Conservation (phyloP, 2,888 invertebrate species). For the Phoenoteleia sp. region DNA sequence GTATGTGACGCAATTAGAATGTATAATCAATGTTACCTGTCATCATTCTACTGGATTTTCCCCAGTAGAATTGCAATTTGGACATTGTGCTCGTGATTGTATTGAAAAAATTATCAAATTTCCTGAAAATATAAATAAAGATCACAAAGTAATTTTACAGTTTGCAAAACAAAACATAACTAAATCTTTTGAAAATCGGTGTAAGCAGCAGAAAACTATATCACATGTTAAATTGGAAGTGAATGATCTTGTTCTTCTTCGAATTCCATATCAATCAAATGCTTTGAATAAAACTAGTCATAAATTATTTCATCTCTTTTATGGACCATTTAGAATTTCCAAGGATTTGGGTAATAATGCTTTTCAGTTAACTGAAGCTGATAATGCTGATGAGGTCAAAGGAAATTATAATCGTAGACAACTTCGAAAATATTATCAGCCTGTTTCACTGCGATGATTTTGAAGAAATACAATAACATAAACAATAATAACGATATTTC, state of each 20-base stretch:
- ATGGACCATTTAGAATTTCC: constrained; percentile 14
- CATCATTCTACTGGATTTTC: constrained; percentile 58
- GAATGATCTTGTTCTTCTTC: not conserved
- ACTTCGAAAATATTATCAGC: constrained; percentile 12
- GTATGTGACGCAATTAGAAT: too few relatives aligned
- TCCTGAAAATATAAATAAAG: not conserved
- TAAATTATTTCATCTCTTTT: constrained; percentile 20
- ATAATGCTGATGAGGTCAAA: not conserved
- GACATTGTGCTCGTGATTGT: constrained; percentile 12
- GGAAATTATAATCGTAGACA: constrained; percentile 8
- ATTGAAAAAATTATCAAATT: not conserved
- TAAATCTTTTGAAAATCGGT: not conserved
- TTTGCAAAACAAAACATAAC: not conserved
- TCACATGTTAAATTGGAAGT: not conserved
- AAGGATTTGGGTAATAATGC: constrained; percentile 25
- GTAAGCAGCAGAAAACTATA: not conserved
- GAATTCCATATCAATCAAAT: not conserved
- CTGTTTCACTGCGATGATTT: too few relatives aligned
- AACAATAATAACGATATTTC: too few relatives aligned
- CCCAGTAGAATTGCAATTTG: constrained; percentile 57
- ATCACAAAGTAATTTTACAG: not conserved
- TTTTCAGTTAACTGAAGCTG: constrained; percentile 10
- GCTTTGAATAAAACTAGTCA: not conserved
- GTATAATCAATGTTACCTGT: constrained; percentile 15
- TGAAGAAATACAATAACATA: too few relatives aligned